phyloP scores from a whole-genome alignment of 2,797 vertebrate species.

The Falco novaeseelandiae region DNA sequence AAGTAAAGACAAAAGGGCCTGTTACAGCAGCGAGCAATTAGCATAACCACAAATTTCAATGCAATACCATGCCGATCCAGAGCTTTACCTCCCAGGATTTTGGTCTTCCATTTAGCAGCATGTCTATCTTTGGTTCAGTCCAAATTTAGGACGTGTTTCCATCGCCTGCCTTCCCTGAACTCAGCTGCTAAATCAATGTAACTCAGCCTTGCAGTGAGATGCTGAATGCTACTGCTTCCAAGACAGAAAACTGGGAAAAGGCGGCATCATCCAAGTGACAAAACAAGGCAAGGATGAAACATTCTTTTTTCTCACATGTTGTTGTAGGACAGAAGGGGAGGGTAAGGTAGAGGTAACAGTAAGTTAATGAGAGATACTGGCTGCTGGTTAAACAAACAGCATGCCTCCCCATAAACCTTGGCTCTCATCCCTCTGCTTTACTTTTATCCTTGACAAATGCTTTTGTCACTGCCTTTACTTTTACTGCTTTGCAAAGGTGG shows the following conservation, averaged over 20 bases:
- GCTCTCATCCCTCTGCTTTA: neutral
- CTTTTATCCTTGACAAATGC: constrained; percentile 7
- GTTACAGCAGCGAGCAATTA: neutral
- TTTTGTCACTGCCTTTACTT: constrained; percentile 6
- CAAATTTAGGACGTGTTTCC: constrained; percentile 46
- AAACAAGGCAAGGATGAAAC: neutral
- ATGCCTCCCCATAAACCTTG: constrained; percentile 13
- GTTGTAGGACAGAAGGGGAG: constrained; percentile 1
- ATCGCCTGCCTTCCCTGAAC: neutral
- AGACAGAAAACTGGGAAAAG: constrained; percentile 37
- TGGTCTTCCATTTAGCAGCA: neutral
- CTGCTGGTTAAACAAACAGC: constrained; percentile 30
- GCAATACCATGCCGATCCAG: neutral
- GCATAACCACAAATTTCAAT: neutral
- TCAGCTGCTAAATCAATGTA: constrained; percentile 17
- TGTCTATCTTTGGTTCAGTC: constrained; percentile 37
- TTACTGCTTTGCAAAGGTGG: neutral
- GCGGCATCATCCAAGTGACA: neutral
- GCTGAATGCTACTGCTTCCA: neutral
- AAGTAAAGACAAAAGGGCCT: neutral
- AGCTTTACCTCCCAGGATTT: constrained; percentile 24
- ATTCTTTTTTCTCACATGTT: neutral
- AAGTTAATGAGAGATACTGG: constrained; percentile 3
- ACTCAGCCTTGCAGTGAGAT: neutral
- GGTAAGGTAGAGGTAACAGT: neutral